Conservation (phyloP, 2,888 invertebrate species). For the Athalia circularis region DNA sequence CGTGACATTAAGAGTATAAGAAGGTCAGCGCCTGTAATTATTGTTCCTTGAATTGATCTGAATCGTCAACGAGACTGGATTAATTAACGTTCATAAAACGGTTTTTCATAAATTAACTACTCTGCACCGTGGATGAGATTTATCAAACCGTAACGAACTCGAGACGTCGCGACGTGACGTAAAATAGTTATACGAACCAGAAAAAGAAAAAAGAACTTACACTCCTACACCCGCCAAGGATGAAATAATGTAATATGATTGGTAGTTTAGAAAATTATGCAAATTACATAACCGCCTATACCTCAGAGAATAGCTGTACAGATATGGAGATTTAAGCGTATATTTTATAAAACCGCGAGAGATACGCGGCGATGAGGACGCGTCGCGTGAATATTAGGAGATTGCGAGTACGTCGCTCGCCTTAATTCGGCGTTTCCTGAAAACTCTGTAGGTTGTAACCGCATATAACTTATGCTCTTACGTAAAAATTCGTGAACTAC, state of each 20-base stretch:
- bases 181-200: no score
- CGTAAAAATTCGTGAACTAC: no score
- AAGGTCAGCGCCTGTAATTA: neutral
- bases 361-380: neutral
- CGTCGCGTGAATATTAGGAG: constrained; percentile 3
- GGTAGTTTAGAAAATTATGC: neutral
- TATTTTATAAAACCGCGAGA: neutral
- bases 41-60: constrained; percentile 34
- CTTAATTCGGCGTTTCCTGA: neutral
- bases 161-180: neutral
- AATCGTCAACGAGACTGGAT: constrained; percentile 26
- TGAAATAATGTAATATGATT: neutral
- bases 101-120: constrained; percentile 40
- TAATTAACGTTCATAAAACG: constrained; percentile 34
- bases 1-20: neutral
- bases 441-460: neutral
- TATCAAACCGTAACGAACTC: constrained; percentile 17
- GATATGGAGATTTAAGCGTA: neutral
- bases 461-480: no score
- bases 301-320: neutral
- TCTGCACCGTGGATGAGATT: neutral
- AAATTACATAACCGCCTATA: neutral
- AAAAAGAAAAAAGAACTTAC: neutral
- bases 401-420: neutral
- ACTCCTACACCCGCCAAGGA: constrained; percentile 4